Conservation (phyloP, 2,888 invertebrate genomes). For the Melanophora roralis region DNA sequence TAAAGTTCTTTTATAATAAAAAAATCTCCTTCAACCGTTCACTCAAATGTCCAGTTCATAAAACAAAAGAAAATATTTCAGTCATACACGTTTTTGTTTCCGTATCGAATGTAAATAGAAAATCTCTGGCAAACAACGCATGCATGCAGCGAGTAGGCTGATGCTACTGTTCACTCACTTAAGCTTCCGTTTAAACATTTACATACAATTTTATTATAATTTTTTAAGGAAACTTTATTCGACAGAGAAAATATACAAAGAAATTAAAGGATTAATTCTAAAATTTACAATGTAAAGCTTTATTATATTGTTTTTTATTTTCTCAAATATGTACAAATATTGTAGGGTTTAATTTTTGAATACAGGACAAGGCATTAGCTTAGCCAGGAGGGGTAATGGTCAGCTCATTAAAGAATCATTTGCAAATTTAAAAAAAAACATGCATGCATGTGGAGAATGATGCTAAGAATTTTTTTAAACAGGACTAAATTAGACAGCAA, state of each 20-base stretch:
- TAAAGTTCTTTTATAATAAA: not conserved
- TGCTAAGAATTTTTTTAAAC: conserved; percentile 6
- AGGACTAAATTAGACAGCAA: conserved; percentile 4
- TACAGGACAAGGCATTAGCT: conserved; percentile 19
- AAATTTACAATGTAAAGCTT: conserved; percentile 35
- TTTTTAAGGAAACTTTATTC: not conserved
- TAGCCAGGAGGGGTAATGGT: no score
- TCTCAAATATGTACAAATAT: conserved; percentile 11
- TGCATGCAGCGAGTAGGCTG: conserved; percentile 2
- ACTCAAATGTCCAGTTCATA: conserved; percentile 47
- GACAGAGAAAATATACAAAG: conserved; percentile 26
- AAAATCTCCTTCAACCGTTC: conserved; percentile 21
- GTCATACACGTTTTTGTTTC: conserved; percentile 37
- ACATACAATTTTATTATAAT: not conserved
- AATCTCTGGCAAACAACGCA: not conserved
- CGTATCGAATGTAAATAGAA: conserved; percentile 40
- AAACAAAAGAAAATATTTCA: conserved; percentile 27
- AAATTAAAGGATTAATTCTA: conserved; percentile 57
- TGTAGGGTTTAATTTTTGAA: conserved; percentile 9
- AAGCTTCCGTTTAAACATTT: conserved; percentile 37
- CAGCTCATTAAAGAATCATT: conserved; percentile 51
- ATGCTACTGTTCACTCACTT: not conserved
- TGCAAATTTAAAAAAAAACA: not conserved
- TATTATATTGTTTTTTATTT: conserved; percentile 9
- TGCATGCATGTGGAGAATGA: not conserved